A percentile compares a stretch with the other conserved stretches of the same genome.
Evolutionary conservation across 2,888 invertebrate genomes (phyloP).

Genomic region (Harpagoxenus sublaevis): DNA sequence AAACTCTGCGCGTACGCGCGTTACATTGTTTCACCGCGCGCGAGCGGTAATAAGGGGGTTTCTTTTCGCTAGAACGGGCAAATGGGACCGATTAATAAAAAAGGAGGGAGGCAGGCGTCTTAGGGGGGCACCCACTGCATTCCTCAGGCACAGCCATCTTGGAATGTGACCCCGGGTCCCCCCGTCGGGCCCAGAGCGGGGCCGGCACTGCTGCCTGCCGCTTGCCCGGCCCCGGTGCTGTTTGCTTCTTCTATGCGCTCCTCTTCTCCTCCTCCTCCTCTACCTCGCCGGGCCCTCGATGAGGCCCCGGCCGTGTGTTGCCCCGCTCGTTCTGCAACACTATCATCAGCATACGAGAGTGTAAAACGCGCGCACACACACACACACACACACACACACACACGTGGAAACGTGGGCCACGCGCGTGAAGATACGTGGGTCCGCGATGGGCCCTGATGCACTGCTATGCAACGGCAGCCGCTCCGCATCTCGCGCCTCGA

Average conservation of each 20-base stretch:
- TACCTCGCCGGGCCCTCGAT: background rate
- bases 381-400: background rate
- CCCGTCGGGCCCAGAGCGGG: constrained; percentile 82
- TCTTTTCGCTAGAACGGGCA: constrained; percentile 80
- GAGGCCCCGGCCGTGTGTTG: background rate
- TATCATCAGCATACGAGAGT: constrained; percentile 22
- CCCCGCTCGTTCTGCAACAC: constrained; percentile 26
- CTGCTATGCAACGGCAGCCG: background rate
- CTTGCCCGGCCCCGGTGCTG: constrained; percentile 21
- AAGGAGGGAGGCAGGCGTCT: constrained; percentile 84
- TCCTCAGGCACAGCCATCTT: constrained; percentile 86
- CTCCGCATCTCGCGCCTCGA: background rate
- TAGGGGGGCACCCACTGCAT: constrained; percentile 86
- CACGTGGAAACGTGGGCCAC: background rate
- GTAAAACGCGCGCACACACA: background rate
- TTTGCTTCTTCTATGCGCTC: constrained; percentile 46
- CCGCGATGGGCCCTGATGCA: background rate
- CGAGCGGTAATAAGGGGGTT: constrained; percentile 36
- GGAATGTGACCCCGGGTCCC: constrained; percentile 86
- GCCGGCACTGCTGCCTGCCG: constrained; percentile 70
- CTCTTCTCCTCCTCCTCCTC: background rate
- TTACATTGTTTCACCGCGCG: constrained; percentile 38
- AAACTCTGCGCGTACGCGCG: constrained; percentile 41
- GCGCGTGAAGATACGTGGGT: constrained; percentile 2
- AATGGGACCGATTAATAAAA: constrained; percentile 84